phyloP scores from a whole-genome alignment of 1,140 invertebrate genomes.

The Hesperophylax magnus region DNA sequence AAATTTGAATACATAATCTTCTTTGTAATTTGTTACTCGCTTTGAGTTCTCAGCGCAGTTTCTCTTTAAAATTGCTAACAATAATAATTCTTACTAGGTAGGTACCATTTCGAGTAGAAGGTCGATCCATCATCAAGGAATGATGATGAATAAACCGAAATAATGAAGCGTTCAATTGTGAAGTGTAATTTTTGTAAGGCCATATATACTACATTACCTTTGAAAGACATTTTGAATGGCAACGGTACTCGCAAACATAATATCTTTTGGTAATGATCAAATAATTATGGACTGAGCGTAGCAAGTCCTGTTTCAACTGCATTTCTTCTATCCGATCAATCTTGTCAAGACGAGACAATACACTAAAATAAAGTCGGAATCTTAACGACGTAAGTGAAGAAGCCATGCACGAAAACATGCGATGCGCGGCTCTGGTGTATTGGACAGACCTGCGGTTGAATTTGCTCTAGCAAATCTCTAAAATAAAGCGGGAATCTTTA shows the following conservation, averaged over 20 bases:
- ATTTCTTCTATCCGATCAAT: too few relatives aligned
- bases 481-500: too few relatives aligned
- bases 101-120: neutral
- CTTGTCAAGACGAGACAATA: too few relatives aligned
- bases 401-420: too few relatives aligned
- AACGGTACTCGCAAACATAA: neutral
- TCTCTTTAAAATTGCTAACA: neutral
- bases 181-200: neutral
- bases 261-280: neutral
- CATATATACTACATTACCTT: neutral
- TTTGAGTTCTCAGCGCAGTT: neutral
- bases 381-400: too few relatives aligned
- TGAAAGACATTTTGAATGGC: neutral
- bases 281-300: neutral
- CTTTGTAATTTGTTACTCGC: neutral
- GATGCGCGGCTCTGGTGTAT: too few relatives aligned
- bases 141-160: neutral
- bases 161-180: neutral
- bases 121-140: neutral
- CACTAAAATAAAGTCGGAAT: too few relatives aligned
- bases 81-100: too few relatives aligned
- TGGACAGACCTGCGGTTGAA: too few relatives aligned
- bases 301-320: too few relatives aligned
- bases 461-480: too few relatives aligned
- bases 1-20: constrained; percentile 16